Conservation (phyloP, 2,113 vertebrate genomes). For the Tonatia bakeri region DNA sequence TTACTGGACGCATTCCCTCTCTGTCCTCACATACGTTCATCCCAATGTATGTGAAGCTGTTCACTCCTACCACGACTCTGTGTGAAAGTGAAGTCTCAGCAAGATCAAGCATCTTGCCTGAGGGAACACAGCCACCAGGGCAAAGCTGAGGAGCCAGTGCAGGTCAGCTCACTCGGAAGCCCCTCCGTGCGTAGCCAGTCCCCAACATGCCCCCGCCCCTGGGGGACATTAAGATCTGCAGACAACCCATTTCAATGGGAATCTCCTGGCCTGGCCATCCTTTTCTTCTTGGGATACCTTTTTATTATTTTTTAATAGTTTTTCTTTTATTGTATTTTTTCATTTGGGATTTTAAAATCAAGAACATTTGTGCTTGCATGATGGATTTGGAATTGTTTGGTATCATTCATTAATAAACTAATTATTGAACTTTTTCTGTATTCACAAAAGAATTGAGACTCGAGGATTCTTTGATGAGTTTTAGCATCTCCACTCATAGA, state of each 20-base stretch:
- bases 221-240: background rate
- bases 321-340: background rate
- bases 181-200: background rate
- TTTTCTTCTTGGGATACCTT: background rate
- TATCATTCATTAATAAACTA: background rate
- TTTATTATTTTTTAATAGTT: background rate
- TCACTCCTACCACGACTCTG: background rate
- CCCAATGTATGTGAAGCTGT: background rate
- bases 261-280: background rate
- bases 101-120: background rate
- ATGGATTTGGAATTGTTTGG: background rate
- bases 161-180: background rate
- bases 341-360: background rate
- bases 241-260: background rate
- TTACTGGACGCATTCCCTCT: background rate
- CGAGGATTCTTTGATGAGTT: background rate
- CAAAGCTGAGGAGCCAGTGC: background rate
- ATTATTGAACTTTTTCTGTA: background rate
- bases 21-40: background rate
- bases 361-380: background rate
- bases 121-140: background rate
- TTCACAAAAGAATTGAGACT: background rate
- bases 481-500: background rate
- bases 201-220: background rate
- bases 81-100: background rate